Evolutionary conservation across 2,797 vertebrate species (phyloP), one percentile per base, ranked within the genome.

Genomic region (Mormyrops boulengeri): DNA sequence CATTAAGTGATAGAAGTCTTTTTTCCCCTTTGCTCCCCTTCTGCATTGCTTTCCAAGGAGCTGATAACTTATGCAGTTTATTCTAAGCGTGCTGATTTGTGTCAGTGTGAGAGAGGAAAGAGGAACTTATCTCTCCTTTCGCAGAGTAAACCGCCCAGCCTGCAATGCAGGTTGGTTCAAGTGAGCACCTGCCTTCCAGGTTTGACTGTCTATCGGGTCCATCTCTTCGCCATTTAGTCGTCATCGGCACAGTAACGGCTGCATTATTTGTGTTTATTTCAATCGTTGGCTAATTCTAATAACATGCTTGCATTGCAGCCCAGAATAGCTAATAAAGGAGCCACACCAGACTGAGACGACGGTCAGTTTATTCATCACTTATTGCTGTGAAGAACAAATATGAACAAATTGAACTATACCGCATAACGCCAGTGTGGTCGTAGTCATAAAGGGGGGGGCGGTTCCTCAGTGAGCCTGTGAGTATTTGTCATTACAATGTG

Each of bases 1-100:
- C 97, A 99, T 99, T 99, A 99, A 98, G 97, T 97, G 98, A 99
- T 99, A 98, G 98, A 99, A 98, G 97, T 97, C 96, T 96, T 96
- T 95, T 89, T 47, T 96, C 96, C 96, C 88, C 87, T 90, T 88
- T 62, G 86, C 85, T 85, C 91, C 93, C 88, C 91, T 92, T 91
- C 96, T 95, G 96, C 96, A 94, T 97, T 97, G 97, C 97, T 98
- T 98, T 98, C 98, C 97, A 97, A 98, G 97, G 97, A 98, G 97
- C 96, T 97, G 97, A 99, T 99, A 99, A 98, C 97, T 98, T 98
- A 98, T 98, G 98, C 97, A 96, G 97, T 98, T 98, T 98, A 98
- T 99, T 98, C 97, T 97, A 98, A 98, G 97, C 97, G 96, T 96
- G 97, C 97, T 98, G 97, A 98, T 98, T 98, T 97, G 97, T 97